Base-by-base conservation (phyloP, 2,797 vertebrate genomes). In the Prionace glauca region DNA sequence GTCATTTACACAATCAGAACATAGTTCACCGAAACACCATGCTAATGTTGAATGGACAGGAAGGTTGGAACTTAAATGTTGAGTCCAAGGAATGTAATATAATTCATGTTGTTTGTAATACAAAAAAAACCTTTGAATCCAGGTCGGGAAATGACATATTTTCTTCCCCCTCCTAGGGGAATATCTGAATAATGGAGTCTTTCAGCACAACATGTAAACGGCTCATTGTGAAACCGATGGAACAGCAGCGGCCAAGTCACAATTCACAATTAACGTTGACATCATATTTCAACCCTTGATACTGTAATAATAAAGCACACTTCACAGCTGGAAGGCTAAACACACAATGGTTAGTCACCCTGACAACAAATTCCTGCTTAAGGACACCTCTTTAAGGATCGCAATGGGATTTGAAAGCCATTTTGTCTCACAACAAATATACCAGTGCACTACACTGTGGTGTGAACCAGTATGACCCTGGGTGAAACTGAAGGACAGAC, bases 231-330 rank as follows among this genome's bases (percentile, higher is more conserved):
- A 74, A n/a, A 50, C 69, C 8, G 26, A 74, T 50, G 71, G 71
- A 74, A 74, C 69, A 9, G 62, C 69, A 77, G 41, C 12, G 69
- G 69, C 45, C 4, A 29, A 69, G 41, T 29, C 69, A 50, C 93
- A 94, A 74, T 94, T 74, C 41, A 94, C 92, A 94, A 94, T 71
- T 74, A 94, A 94, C 45, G 69, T 56, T 74, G 93, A 74, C 93
- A 94, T 94, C 93, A 71, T 74, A 69, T 91, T 65, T n/a, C 88
- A 91, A n/a, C 32, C 88, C 29, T 12, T 45, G 36, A 45, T 74
- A 7, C 41, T 74, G 24, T 71, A 94, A 29, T 72, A 94, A 94
- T 94, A 36, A 41, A 71, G 36, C 92, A 72, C 67, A 74, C 26
- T 29, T 74, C 69, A 50, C 69, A 94, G 93, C 41, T 26, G 41